Conservation (phyloP, 2,797 vertebrate species). For the Leucoraja ocellata region DNA sequence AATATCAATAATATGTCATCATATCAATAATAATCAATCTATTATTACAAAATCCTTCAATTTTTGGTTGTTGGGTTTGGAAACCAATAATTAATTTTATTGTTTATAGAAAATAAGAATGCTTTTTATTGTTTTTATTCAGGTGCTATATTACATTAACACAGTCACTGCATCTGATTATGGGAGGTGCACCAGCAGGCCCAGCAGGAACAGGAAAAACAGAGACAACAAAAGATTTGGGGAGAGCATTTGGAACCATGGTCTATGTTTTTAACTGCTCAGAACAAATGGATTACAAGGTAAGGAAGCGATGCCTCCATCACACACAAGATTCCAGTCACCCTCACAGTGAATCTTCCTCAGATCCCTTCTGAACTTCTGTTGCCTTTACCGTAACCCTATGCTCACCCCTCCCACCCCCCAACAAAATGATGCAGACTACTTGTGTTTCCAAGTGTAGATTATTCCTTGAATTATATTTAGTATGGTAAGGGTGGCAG, state of each 20-base stretch:
- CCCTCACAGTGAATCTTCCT: too few species aligned
- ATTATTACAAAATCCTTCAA: neutral
- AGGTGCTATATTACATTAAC: conserved; percentile 68
- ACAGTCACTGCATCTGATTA: conserved; percentile 63
- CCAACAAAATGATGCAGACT: too few species aligned
- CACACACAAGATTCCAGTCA: too few species aligned
- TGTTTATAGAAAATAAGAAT: neutral
- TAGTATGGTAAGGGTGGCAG: too few species aligned
- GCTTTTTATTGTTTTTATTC: neutral
- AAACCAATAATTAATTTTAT: neutral
- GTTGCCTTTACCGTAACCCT: too few species aligned
- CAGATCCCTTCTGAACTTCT: too few species aligned
- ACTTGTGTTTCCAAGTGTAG: too few species aligned
- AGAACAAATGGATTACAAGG: conserved; percentile 68
- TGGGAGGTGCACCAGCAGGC: conserved; percentile 61
- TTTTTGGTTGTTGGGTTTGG: neutral
- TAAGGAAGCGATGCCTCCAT: neutral
- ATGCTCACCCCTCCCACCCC: too few species aligned
- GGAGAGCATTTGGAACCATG: conserved; percentile 59
- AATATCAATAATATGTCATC: too few species aligned
- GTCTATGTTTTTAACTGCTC: conserved; percentile 67
- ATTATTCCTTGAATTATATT: too few species aligned
- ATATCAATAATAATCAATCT: neutral
- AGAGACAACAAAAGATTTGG: conserved; percentile 63
- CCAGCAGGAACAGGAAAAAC: conserved; percentile 62